phyloP scores from a whole-genome alignment of 2,113 vertebrate species.

The cat (Felis catus) region F.catus_Fca126_mat1.0 CM031419.1:168999001-168999500 shows the following conservation, averaged over 20 bases:
- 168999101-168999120: background rate
- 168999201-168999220: background rate
- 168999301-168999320: background rate
- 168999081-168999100: background rate
- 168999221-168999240: background rate
- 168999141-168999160: background rate
- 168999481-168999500: background rate
- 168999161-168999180: background rate
- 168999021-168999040: background rate
- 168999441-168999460: background rate
- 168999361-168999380: background rate
- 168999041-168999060: background rate
- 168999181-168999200: background rate
- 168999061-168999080: background rate
- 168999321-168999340: background rate
- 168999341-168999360: background rate
- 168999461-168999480: background rate
- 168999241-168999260: background rate
- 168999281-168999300: background rate
- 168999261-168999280: background rate
- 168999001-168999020: background rate
- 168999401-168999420: background rate
- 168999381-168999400: background rate
- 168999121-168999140: background rate
- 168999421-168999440: background rate